Evolutionary conservation across 1,140 invertebrate species (phyloP).

Genomic region (Bombus confusus): DNA sequence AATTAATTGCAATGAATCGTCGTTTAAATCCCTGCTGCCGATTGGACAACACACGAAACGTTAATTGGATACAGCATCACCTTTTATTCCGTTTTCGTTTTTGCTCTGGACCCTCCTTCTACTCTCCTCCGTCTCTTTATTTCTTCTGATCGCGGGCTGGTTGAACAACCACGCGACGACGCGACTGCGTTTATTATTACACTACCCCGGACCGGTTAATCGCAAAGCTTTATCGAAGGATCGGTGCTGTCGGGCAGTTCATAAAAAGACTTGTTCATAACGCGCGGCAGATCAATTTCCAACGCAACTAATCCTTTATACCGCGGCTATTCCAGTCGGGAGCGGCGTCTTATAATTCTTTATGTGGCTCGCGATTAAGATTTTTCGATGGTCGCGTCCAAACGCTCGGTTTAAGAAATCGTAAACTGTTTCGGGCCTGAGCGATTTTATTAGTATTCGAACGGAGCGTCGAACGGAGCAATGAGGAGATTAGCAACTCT

Average conservation of each 20-base stretch:
- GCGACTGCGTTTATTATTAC: constrained; percentile 63
- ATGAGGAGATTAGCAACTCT: background rate
- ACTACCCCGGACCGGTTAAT: constrained; percentile 9
- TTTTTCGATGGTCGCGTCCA: background rate
- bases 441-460: background rate
- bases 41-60: too few species aligned
- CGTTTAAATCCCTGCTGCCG: background rate
- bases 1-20: constrained; percentile 69
- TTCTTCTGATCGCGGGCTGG: constrained; percentile 2
- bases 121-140: constrained; percentile 13
- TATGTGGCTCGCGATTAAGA: constrained; percentile 18
- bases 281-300: background rate
- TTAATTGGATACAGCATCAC: background rate
- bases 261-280: constrained; percentile 37
- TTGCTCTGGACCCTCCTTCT: background rate
- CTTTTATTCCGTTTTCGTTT: constrained; percentile 16
- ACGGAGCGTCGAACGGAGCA: background rate
- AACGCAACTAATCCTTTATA: constrained; percentile 17
- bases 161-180: constrained; percentile 40
- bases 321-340: background rate
- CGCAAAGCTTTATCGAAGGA: constrained; percentile 15
- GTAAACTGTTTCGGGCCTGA: background rate
- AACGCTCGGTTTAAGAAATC: background rate
- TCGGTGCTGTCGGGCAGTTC: constrained; percentile 2
- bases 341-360: background rate